Evolutionary conservation across 2,888 invertebrate genomes (phyloP), one percentile per base, ranked within the genome.

Genomic region (Spialia ferax): DNA sequence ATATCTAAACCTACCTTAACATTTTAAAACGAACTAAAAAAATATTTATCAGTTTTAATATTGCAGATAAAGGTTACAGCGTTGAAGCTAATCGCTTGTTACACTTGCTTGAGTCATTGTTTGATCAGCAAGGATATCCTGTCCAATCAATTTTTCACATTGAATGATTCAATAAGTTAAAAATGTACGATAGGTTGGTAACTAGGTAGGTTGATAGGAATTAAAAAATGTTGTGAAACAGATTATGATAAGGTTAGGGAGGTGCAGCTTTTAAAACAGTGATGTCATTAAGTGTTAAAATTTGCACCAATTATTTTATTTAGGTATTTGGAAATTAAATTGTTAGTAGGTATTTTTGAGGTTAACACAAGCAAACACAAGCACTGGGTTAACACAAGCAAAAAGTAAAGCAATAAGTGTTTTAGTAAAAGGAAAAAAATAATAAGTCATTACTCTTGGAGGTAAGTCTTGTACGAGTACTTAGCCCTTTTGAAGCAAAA

Each of bases 31-130:
- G 5, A 50, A 23, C n/a, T 2, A n/a, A 7, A 23, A 11, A 50
- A 18, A 10, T 50, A 50, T 20, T 20, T 7, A 54, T 54, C 26
- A 15, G 8, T 54, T 50, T 54, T 5, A 50, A 50, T 22, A 50
- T 4, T 50, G 5, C 8, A 13, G 54, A 54, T 26, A 50, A 54
- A 23, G n/a, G n/a, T 26, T 54, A 26, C 26, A 7, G 22, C 5
- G 20, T 11, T 54, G 54, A 23, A 50, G 29, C 2, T 54, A 54
- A 54, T 54, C 50, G 50, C 23, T 6, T 54, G 26, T 56, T 56
- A 56, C 55, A 55, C 42, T 63, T 63, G 63, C 45, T 55, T 63
- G 55, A 55, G 29, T 63, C 56, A 63, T 48, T 63, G 18, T 52
- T 54, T 54, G 35, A 22, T 48, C 29, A 15, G 20, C 2, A 56